Conservation (phyloP, 35 echinoderm and acorn worm genomes). For the Ophiothrix spiculata region DNA sequence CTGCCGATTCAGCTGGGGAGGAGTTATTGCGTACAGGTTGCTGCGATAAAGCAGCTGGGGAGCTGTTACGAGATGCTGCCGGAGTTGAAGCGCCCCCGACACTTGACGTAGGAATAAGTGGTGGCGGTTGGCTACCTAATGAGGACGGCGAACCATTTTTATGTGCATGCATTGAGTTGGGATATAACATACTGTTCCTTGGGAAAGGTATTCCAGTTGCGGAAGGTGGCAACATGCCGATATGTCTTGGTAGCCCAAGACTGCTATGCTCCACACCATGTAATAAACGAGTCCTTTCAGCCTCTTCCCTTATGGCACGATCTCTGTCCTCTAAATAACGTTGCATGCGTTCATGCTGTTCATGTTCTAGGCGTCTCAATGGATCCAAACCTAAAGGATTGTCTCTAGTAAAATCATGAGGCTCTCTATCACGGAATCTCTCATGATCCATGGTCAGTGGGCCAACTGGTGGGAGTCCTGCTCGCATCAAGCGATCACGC, state of each 20-base stretch:
- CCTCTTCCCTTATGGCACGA: conserved; percentile 59
- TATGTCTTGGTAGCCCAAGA: neutral
- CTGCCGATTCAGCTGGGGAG: conserved; percentile 49
- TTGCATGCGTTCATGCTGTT: conserved; percentile 69
- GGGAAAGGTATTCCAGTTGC: conserved; percentile 29
- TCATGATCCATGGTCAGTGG: conserved; percentile 75
- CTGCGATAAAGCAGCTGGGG: conserved; percentile 40
- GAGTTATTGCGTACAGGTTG: conserved; percentile 55
- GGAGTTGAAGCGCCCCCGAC: conserved; percentile 27
- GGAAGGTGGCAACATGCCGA: conserved; percentile 36
- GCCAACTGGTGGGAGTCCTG: conserved; percentile 68
- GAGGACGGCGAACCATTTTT: conserved; percentile 81
- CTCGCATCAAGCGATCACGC: conserved; percentile 73
- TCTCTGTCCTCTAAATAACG: conserved; percentile 79
- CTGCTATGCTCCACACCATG: conserved; percentile 41
- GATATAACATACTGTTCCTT: conserved; percentile 70
- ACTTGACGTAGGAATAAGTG: conserved; percentile 63
- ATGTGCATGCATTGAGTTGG: conserved; percentile 33
- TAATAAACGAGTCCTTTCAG: conserved; percentile 57
- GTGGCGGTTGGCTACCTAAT: conserved; percentile 58
- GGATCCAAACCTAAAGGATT: conserved; percentile 68
- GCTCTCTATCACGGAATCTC: conserved; percentile 78
- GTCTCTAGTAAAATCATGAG: conserved; percentile 80
- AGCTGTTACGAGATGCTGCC: conserved; percentile 26
- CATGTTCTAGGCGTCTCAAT: conserved; percentile 41